These are phyloP conservation scores for Pseudomugil gertrudae DNA, from an alignment of 2,797 vertebrate genomes.

Conservation along the genomic window DNA sequence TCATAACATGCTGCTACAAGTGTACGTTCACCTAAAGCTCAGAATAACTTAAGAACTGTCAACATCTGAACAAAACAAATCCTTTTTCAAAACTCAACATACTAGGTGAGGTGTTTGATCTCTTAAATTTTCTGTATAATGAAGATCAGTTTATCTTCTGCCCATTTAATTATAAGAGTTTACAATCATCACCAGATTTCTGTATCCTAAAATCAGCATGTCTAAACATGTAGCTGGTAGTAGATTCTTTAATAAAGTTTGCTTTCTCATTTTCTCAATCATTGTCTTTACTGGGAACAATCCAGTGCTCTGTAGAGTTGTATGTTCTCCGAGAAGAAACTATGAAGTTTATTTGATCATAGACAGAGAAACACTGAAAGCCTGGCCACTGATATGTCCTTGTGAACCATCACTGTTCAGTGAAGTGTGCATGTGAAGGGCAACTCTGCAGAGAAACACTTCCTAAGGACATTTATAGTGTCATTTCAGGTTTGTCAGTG, in stretches of 20 bases:
- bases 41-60: too few species aligned
- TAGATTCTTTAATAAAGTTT: conserved; percentile 7
- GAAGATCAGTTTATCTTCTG: neutral
- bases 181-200: neutral
- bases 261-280: conserved; percentile 6
- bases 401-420: conserved; percentile 48
- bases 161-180: too few species aligned
- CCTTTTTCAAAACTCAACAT: neutral
- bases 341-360: conserved; percentile 37
- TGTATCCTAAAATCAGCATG: neutral
- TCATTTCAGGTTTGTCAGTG: conserved; percentile 74
- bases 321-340: conserved; percentile 33
- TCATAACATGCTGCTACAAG: neutral
- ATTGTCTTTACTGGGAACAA: conserved; percentile 37
- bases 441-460: conserved; percentile 53
- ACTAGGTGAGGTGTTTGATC: neutral
- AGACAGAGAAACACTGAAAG: conserved; percentile 20
- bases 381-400: conserved; percentile 55
- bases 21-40: too few species aligned
- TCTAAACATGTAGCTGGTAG: neutral
- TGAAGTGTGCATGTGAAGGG: conserved; percentile 28
- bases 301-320: conserved; percentile 47
- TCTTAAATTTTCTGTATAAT: neutral
- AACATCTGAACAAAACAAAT: too few species aligned
- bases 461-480: conserved; percentile 67